Evolutionary conservation across 2,888 invertebrate species (phyloP), one percentile per base, ranked within the genome.

Genomic region (Stegophylla sp.): DNA sequence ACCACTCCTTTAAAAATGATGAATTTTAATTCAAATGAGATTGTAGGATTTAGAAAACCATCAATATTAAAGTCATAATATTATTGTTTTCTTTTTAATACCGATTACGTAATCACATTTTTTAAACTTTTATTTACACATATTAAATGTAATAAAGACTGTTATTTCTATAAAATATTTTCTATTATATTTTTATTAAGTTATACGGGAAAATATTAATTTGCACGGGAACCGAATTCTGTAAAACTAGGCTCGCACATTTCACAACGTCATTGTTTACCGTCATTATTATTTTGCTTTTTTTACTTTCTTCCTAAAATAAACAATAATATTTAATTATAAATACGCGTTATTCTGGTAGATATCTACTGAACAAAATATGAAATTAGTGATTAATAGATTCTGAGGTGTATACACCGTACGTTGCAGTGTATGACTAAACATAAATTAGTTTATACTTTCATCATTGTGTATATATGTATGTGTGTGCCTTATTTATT

Each of bases 401-500:
- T 72, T 72, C 26, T 28, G 51, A 28, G 28, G 34, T 20, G 20
- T 53, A 59, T 43, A 34, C 34, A 7, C 34, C 7, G 34, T 7
- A n/a, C n/a, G n/a, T 43, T 59, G 59, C 43, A 43, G 26, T 45
- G n/a, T 61, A 64, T 51, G 59, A 74, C 74, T 63, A 74, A 13
- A 28, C 45, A 20, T 61, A 63, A 59, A 48, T 61, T 74, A 61
- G 15, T 48, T 45, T 45, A 28, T 72, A 26, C 59, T 72, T 72
- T 72, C 59, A 28, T 48, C 28, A 63, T 34, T 48, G 34, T 63
- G n/a, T n/a, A n/a, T n/a, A n/a, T n/a, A n/a, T n/a, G n/a, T n/a
- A n/a, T n/a, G n/a, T n/a, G n/a, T n/a, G 9, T 43, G 10, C 4
- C 41, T 17, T 48, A 69, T 75, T 64, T 64, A 41, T 13, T 51